phyloP scores from a whole-genome alignment of 2,888 invertebrate species.

The Epinotia brunnichana region DNA sequence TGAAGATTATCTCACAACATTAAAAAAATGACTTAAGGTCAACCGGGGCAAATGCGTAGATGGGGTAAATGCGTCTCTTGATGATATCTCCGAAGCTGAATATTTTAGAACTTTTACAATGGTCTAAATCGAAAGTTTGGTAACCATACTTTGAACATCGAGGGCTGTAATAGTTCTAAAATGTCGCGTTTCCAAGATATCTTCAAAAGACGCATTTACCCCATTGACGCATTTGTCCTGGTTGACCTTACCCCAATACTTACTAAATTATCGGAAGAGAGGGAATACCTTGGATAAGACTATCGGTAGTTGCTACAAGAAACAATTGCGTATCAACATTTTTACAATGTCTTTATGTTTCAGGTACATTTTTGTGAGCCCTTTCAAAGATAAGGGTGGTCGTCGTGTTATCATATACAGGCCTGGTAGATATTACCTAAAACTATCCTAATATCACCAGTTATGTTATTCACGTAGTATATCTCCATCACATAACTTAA shows the following conservation, averaged over 20 bases:
- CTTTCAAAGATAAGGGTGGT: constrained; percentile 88
- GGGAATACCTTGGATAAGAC: neutral
- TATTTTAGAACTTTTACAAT: too few species aligned
- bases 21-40: neutral
- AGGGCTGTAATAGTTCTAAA: too few species aligned
- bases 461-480: constrained; percentile 46
- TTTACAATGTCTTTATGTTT: constrained; percentile 52
- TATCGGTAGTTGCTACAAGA: neutral
- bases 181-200: too few species aligned
- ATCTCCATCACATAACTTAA: constrained; percentile 27
- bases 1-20: neutral
- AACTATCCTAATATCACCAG: constrained; percentile 54
- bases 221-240: too few species aligned
- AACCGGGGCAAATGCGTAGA: too few species aligned
- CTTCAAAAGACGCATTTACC: too few species aligned
- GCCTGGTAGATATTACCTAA: constrained; percentile 85
- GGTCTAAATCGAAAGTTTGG: too few species aligned
- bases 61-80: too few species aligned
- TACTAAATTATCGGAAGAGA: neutral
- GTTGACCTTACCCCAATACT: too few species aligned
- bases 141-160: too few species aligned
- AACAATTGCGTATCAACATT: constrained; percentile 1
- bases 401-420: constrained; percentile 90
- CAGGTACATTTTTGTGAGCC: constrained; percentile 91
- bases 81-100: too few species aligned